Percentiles rank a stretch among this genome's conserved stretches.
These are phyloP conservation scores for Crocuta crocuta DNA, from an alignment of 2,113 vertebrate species.

Conservation along the genomic window DNA sequence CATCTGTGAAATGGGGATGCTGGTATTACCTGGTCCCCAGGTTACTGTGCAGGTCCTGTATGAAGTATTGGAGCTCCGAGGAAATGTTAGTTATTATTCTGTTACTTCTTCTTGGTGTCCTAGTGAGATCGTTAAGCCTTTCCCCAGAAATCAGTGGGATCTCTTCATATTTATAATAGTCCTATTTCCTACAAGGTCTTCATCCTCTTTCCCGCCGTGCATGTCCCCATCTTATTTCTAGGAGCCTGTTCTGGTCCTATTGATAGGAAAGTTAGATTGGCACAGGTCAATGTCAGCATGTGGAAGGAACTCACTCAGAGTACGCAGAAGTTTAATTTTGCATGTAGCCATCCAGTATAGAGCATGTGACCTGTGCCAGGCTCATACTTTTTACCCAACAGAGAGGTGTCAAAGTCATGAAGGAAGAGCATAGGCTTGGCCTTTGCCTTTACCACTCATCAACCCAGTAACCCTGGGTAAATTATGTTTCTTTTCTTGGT, in stretches of 20 bases:
- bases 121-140: not conserved
- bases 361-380: not conserved
- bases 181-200: not conserved
- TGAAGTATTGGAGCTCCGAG: not conserved
- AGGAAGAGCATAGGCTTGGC: not conserved
- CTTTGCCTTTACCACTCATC: not conserved
- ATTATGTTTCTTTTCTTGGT: not conserved
- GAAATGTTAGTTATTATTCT: not conserved
- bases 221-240: not conserved
- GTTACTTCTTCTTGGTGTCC: not conserved
- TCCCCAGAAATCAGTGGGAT: not conserved
- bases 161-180: not conserved
- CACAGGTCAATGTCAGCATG: not conserved
- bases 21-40: not conserved
- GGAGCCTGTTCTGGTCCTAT: not conserved
- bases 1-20: not conserved
- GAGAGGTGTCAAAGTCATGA: not conserved
- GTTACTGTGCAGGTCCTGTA: not conserved
- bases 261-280: not conserved
- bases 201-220: not conserved
- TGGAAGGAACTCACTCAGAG: not conserved
- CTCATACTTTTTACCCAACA: not conserved
- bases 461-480: not conserved
- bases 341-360: not conserved
- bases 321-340: not conserved